Percentiles rank a stretch among this genome's conserved stretches.
Evolutionary conservation across 2,797 vertebrate genomes (phyloP).

Genomic region (Somateria mollissima): DNA sequence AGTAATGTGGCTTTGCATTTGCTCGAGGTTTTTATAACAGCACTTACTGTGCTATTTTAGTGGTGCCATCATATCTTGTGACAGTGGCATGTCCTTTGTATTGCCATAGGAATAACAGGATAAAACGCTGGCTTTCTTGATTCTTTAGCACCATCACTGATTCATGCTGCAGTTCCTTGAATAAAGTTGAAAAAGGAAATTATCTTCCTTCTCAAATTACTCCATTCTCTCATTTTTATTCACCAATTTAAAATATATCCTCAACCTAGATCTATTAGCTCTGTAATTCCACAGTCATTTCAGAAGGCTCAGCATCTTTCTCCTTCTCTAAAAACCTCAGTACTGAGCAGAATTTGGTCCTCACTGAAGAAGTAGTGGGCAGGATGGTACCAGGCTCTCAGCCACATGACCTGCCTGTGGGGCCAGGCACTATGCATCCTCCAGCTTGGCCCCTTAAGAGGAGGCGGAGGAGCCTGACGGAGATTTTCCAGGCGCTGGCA

Average conservation of each 20-base stretch:
- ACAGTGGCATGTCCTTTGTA: neutral
- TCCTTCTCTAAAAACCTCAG: neutral
- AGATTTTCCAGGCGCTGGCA: neutral
- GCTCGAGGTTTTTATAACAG: slow-evolving; percentile 11
- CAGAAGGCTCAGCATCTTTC: neutral
- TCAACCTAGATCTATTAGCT: neutral
- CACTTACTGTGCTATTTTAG: slow-evolving; percentile 17
- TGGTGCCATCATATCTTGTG: slow-evolving; percentile 12
- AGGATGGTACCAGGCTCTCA: neutral
- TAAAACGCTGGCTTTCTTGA: neutral
- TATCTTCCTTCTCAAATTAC: neutral
- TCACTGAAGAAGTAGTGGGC: fast-evolving
- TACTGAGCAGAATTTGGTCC: too few relatives aligned
- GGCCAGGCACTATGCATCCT: neutral
- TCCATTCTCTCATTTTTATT: neutral
- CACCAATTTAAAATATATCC: neutral
- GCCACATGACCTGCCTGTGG: neutral
- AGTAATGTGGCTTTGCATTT: neutral
- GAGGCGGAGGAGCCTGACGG: neutral
- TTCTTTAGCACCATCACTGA: neutral
- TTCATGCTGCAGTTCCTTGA: neutral
- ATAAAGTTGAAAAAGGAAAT: neutral
- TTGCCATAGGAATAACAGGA: neutral
- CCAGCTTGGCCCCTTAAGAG: neutral
- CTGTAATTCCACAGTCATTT: neutral